These are phyloP conservation scores for Sphaeramia orbicularis DNA, from an alignment of 2,797 vertebrate species.

Conservation along the genomic window DNA sequence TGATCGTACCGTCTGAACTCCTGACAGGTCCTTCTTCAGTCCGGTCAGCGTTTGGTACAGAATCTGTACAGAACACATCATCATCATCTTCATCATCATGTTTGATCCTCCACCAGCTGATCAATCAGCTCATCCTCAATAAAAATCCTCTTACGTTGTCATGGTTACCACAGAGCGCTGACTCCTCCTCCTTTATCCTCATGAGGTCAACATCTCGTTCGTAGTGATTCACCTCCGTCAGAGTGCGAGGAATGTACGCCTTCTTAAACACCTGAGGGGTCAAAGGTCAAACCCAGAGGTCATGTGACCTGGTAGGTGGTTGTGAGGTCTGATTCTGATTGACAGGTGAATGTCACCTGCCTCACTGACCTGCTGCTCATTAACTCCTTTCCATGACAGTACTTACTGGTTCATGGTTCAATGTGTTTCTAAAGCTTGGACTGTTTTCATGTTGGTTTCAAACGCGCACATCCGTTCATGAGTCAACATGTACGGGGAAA, in stretches of 20 bases:
- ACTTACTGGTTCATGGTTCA: no score
- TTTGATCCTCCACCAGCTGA: no score
- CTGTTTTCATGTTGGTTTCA: no score
- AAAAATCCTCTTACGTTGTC: conserved; percentile 53
- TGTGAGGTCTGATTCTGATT: not conserved
- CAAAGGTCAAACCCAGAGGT: conserved; percentile 7
- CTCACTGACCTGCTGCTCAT: no score
- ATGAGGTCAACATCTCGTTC: conserved; percentile 84
- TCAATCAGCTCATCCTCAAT: not conserved
- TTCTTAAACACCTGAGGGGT: conserved; percentile 84
- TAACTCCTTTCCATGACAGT: no score
- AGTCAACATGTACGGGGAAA: no score
- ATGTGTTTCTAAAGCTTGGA: no score
- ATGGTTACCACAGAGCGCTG: not conserved
- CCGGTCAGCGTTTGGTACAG: conserved; percentile 96
- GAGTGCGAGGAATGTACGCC: conserved; percentile 91
- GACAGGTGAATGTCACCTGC: not conserved
- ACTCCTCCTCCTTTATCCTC: conserved; percentile 37
- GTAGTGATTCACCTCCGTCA: conserved; percentile 91
- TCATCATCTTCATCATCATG: not conserved
- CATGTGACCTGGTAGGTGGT: no score
- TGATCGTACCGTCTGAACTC: conserved; percentile 91
- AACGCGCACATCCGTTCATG: no score
- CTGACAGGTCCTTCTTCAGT: conserved; percentile 94
- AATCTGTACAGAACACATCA: conserved; percentile 81